These are phyloP conservation scores for Enoplosus armatus DNA, from an alignment of 2,797 vertebrate genomes.

Conservation along the genomic window DNA sequence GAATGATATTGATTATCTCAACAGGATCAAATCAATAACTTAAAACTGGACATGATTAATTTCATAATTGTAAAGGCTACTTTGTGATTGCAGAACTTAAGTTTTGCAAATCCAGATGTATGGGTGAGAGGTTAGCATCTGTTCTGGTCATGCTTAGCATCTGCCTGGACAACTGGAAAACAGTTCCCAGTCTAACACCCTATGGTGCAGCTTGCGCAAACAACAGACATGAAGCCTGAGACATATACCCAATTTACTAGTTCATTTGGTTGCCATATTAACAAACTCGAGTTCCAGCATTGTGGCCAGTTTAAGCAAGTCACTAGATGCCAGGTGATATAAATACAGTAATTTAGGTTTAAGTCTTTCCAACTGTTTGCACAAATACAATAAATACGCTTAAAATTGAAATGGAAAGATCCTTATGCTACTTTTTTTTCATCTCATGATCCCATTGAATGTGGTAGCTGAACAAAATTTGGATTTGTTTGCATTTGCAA, in stretches of 20 bases:
- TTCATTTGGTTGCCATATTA: conserved; percentile 2
- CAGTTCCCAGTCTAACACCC: conserved; percentile 1
- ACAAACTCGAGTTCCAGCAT: not conserved
- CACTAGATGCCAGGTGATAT: not conserved
- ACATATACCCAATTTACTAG: not conserved
- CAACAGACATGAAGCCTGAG: not conserved
- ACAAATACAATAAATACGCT: not conserved
- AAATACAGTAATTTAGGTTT: not conserved
- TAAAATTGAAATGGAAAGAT: not conserved
- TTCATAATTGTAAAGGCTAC: not conserved
- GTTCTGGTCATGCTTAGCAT: conserved; percentile 23
- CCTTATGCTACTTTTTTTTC: not conserved
- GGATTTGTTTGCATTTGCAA: not conserved
- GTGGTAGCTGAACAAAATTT: not conserved
- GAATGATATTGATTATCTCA: conserved; percentile 23
- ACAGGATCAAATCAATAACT: conserved; percentile 28
- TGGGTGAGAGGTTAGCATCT: conserved; percentile 25
- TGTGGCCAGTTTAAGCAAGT: conserved; percentile 1
- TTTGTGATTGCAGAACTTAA: not conserved
- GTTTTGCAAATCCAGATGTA: conserved; percentile 6
- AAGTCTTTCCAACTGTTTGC: not conserved
- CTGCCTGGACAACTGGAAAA: conserved; percentile 16
- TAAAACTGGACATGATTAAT: conserved; percentile 16
- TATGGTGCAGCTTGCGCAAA: conserved; percentile 13
- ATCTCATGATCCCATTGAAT: not conserved